Evolutionary conservation across 2,888 invertebrate species (phyloP).

Genomic region (Volucella zonaria): DNA sequence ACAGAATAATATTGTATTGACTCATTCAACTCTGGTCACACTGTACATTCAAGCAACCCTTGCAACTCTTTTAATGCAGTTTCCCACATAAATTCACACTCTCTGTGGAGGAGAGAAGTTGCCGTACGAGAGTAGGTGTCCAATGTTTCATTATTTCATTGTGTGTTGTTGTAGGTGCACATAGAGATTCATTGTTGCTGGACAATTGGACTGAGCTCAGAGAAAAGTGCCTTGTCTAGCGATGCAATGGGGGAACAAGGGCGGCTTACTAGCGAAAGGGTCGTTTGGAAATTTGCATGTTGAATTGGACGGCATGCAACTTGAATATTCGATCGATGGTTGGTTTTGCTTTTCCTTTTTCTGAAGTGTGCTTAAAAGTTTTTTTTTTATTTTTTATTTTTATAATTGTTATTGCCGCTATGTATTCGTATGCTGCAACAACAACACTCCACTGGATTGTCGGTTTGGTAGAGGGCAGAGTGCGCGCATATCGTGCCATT

Average conservation of each 20-base stretch:
- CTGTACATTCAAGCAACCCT: conserved; percentile 50
- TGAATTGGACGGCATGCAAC: conserved; percentile 69
- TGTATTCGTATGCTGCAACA: conserved; percentile 31
- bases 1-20: too few relatives aligned
- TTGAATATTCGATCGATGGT: conserved; percentile 67
- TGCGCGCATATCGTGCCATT: conserved; percentile 69
- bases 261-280: not conserved
- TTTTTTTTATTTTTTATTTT: conserved; percentile 30
- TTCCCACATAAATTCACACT: conserved; percentile 83
- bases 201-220: conserved; percentile 5
- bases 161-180: conserved; percentile 12
- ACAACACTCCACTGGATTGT: conserved; percentile 2
- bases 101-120: conserved; percentile 77
- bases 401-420: conserved; percentile 36
- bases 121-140: conserved; percentile 60
- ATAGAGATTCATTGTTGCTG: conserved; percentile 20
- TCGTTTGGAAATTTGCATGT: conserved; percentile 67
- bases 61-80: conserved; percentile 73
- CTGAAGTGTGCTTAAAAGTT: conserved; percentile 36
- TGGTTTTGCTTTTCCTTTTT: conserved; percentile 36
- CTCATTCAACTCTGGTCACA: too few relatives aligned
- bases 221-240: conserved; percentile 11
- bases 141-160: conserved; percentile 57
- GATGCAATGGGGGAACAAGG: not conserved
- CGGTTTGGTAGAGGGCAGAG: conserved; percentile 34